Base-by-base conservation (phyloP, 1,140 invertebrate species). In the Pteromalus puparum region DNA sequence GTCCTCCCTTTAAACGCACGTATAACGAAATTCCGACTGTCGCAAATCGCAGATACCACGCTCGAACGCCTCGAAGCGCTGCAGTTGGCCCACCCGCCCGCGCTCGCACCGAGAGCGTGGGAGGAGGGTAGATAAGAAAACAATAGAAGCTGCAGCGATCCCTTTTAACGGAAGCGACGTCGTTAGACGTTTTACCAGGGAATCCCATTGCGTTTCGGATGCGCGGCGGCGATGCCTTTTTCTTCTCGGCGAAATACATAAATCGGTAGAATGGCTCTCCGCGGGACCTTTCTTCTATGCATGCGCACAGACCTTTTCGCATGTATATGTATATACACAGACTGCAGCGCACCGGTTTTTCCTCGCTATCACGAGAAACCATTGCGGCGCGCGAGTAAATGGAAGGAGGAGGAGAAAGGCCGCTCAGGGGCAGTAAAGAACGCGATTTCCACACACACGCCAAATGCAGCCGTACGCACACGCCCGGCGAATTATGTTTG, bases 181-280 rank as follows among this genome's bases (percentile, higher is more conserved):
- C 82, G 75, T 78, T 83, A 83, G 82, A 78, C 75, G 61, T 72
- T 83, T 83, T 83, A 83, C 75, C 46, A 38, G 75, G 53, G 24
- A 78, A 53, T 78, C 42, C 82, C 75, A 72, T 83, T 67, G 74
- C 65, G 61, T 67, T 82, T 65, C 72, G 30, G 34, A 82, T 77
- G 81, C 73, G 74, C 74, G 65, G 21, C 21, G 9, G 1, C 53
- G 30, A 24, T 46, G 74, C 21, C 73, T 76, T 83, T 77, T 83
- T 76, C 38, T 67, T 30, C 7, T 1, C 7, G 34, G 0, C 75
- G 74, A 77, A 73, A 78, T 78, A 83, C 61, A 83, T 83, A 83
- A 83, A 83, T 83, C 82, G 65, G 26, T 1, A 65, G 48, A 77
- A 83, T 77, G 65, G 68, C 65, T 81, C 77, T 79, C 77, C 21